Evolutionary conservation across 1,140 invertebrate species (phyloP).

Genomic region (Panagrolaimus sp.): DNA sequence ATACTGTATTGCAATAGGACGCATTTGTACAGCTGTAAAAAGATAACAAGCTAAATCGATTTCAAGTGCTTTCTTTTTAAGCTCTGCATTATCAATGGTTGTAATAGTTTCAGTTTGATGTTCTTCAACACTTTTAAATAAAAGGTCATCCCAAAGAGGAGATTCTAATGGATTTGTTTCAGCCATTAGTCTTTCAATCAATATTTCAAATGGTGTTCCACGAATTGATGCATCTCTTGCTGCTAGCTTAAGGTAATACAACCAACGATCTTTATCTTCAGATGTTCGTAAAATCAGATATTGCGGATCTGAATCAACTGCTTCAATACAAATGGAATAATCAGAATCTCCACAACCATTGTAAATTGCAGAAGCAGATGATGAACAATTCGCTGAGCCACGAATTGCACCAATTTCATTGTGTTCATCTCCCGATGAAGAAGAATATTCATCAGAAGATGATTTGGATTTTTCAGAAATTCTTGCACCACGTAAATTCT

Average conservation of each 20-base stretch:
- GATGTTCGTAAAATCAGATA: slow-evolving; percentile 40
- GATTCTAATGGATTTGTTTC: slow-evolving; percentile 20
- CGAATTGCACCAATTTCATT: background rate
- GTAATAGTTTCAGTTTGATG: slow-evolving; percentile 43
- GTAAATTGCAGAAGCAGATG: background rate
- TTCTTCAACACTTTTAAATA: slow-evolving; percentile 34
- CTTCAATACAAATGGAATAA: slow-evolving; percentile 11
- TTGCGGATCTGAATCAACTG: slow-evolving; percentile 32
- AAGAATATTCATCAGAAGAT: slow-evolving; percentile 33
- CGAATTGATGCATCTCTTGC: slow-evolving; percentile 33
- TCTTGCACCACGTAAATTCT: slow-evolving; percentile 40
- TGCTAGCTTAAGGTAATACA: slow-evolving; percentile 46
- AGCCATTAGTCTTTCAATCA: background rate
- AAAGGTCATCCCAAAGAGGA: slow-evolving; percentile 40
- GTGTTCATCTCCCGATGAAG: slow-evolving; percentile 23
- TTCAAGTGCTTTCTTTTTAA: slow-evolving; percentile 45
- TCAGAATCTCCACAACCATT: background rate
- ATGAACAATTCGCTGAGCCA: background rate
- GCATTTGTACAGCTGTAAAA: slow-evolving; percentile 46
- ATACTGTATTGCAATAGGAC: slow-evolving; percentile 45
- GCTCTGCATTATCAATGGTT: slow-evolving; percentile 24
- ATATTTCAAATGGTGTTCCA: slow-evolving; percentile 31
- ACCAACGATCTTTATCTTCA: slow-evolving; percentile 52
- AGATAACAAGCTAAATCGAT: slow-evolving; percentile 38
- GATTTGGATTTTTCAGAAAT: slow-evolving; percentile 36